Evolutionary conservation across 2,888 invertebrate species (phyloP).

Genomic region (Spodoptera picta): DNA sequence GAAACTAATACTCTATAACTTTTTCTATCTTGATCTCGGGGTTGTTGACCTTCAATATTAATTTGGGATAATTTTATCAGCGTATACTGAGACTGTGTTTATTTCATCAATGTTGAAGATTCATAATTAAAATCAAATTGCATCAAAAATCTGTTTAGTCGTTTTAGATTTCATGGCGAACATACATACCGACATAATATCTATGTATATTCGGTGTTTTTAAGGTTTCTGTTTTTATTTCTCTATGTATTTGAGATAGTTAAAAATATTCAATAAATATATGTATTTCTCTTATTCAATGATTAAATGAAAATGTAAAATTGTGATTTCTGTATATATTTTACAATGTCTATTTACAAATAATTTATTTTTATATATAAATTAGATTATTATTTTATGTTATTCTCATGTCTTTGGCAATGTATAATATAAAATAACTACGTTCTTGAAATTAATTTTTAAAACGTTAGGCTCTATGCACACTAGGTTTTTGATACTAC

Average conservation of each 20-base stretch:
- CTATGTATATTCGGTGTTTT: too few species aligned
- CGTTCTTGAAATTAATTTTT: neutral
- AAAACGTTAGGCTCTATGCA: constrained; percentile 5
- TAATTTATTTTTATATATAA: too few species aligned
- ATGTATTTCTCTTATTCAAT: neutral
- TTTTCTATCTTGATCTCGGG: constrained; percentile 33
- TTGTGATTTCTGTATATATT: constrained; percentile 3
- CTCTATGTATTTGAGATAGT: too few species aligned
- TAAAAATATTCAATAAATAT: too few species aligned
- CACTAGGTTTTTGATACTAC: constrained; percentile 12
- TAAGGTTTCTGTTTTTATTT: too few species aligned
- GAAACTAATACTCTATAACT: constrained; percentile 39
- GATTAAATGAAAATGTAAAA: constrained; percentile 2
- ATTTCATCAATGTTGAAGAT: too few species aligned
- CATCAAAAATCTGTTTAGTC: too few species aligned
- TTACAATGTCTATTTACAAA: neutral
- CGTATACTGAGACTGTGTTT: too few species aligned
- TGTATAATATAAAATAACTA: constrained; percentile 5
- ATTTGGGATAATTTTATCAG: too few species aligned
- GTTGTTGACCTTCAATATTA: neutral
- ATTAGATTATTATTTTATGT: neutral
- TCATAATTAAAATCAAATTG: too few species aligned
- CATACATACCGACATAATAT: too few species aligned
- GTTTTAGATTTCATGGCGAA: too few species aligned
- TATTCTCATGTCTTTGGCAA: constrained; percentile 6